Evolutionary conservation across 2,113 vertebrate species (phyloP), one percentile per base, ranked within the genome.

Genomic region (Marmota monax): DNA sequence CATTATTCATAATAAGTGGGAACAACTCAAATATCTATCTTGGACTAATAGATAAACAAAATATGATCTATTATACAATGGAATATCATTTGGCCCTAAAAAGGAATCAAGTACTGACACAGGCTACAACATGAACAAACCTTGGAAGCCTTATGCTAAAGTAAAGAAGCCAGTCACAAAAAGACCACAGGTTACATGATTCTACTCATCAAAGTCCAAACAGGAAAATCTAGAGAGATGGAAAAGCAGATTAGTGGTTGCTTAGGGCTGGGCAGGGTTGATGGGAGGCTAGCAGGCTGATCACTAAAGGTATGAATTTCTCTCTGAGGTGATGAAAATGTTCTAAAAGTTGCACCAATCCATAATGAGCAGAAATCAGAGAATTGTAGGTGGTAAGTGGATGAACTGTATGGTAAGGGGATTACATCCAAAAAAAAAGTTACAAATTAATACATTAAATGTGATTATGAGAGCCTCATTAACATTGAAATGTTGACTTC

Each of bases 21-120:
- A 88, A 91, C 25, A 78, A 85, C 51, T 16, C 39, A 96, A 88
- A 85, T 48, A 87, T 65, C 67, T 17, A 72, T 58, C n/a, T 65
- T 20, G 3, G 10, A 84, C 39, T 29, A 87, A 79, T 5, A n/a
- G n/a, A 65, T 53, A 79, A 86, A 48, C 5, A 78, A 96, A 74
- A 79, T 84, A 25, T 88, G 32, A 16, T 22, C 70, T 13, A 73
- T 51, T 84, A 73, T 27, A 37, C 3, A 37, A 27, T 22, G 27
- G 70, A 96, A 76, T 65, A 80, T 63, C 87, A 96, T 80, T 88
- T 96, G 73, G 48, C 34, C 61, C 76, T 77, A 51, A 87, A 95
- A 86, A 37, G 42, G 20, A 80, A 61, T 88, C 22, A 56, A 58
- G 29, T 83, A 45, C 48, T 63, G 11, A 76, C 11, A 72, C 11